Evolutionary conservation across 2,113 vertebrate genomes (phyloP).

Genomic region (Apteryx owenii): DNA sequence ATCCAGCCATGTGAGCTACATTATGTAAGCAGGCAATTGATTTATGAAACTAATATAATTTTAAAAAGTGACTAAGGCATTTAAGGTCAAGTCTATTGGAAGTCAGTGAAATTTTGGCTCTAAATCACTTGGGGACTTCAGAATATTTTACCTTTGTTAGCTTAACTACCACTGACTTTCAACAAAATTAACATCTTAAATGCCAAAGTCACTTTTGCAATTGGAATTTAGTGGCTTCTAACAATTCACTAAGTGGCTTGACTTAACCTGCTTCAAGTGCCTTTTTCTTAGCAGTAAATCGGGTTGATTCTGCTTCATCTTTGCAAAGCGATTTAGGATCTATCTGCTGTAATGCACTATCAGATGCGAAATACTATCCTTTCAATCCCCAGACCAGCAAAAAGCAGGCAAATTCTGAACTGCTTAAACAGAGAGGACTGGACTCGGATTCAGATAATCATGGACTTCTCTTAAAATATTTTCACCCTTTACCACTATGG

Average conservation of each 20-base stretch:
- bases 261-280: not conserved
- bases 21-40: not conserved
- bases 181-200: not conserved
- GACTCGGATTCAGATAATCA: not conserved
- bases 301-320: not conserved
- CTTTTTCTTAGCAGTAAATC: not conserved
- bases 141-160: constrained; percentile 6
- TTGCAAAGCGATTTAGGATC: constrained; percentile 33
- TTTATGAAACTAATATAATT: not conserved
- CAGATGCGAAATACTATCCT: not conserved
- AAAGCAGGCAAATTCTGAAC: not conserved
- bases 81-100: not conserved
- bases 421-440: not conserved
- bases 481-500: accelerated
- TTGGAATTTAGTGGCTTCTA: not conserved
- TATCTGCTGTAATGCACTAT: not conserved
- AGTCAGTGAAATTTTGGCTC: not conserved
- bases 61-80: not conserved
- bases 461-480: not conserved
- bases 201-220: not conserved
- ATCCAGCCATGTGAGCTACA: not conserved
- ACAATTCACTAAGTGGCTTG: not conserved
- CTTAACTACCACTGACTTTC: not conserved
- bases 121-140: not conserved
- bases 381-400: not conserved